Evolutionary conservation across 2,113 vertebrate genomes (phyloP), one percentile per base, ranked within the genome.

Genomic region (Jacana jacana): DNA sequence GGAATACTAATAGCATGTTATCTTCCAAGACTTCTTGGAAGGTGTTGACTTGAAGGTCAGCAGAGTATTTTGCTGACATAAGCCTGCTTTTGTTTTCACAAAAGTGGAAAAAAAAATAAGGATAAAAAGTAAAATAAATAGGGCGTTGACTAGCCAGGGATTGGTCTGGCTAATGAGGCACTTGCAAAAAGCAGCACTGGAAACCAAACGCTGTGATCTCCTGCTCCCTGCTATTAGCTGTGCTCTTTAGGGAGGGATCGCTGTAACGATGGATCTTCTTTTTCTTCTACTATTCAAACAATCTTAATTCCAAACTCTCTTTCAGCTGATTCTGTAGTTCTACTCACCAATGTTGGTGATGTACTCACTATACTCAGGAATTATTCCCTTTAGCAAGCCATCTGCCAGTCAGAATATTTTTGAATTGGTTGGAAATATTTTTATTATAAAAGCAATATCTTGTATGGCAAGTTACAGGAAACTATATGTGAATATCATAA

Each of bases 41-140:
- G 46, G 46, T 46, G 18, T 46, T 22, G 23, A 6, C 64, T 76
- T 58, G 49, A 73, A 88, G 78, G 52, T 73, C 72, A 82, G 48
- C 8, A 15, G 68, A 75, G 25, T 69, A 27, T 77, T 79, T 89
- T 60, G 46, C 80, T 81, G 79, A 64, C 35, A 39, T 40, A 88
- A 86, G 42, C 23, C 54, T 69, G 24, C 69, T 85, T 87, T 39
- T 77, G 49, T 75, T 87, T 71, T 79, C 51, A 25, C 30, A 58
- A 49, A 77, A 81, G 13, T 8, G 16, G 18, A 6, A 0, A 4
- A 4, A 24, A 5, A 24, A 15, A n/a, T 20, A 1, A 1, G n/a
- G n/a, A 57, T 33, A 22, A 60, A 35, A 24, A 35, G 22, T 60
- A 13, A 35, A 24, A 24, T 35, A 35, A 60, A 60, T 60, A 35